Base-by-base conservation (phyloP, 2,888 invertebrate genomes). In the Busseola fusca region DNA sequence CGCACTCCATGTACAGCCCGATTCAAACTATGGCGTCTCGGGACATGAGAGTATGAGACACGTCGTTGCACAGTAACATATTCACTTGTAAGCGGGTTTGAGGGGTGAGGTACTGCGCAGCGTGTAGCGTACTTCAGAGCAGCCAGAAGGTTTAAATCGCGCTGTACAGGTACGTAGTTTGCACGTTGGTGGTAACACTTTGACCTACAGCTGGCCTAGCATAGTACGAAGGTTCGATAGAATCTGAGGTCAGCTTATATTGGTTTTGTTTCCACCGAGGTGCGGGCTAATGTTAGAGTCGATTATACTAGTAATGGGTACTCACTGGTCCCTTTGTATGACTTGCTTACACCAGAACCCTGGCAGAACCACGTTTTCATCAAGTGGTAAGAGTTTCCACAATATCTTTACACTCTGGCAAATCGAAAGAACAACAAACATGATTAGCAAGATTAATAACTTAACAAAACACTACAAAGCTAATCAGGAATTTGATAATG, bases 401-500 rank as follows among this genome's bases (percentile, higher is more conserved):
- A n/a, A 12, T n/a, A 12, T 25, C 7, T 27, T 45, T 21, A 27
- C 21, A 37, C n/a, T 42, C 2, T 5, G 18, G 30, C 9, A 56
- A 62, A 25, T 56, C 27, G 2, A 57, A 30, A 27, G 12, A 42
- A n/a, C 6, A 7, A n/a, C 7, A 56, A 54, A 40, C 14, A 58
- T 42, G 67, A 56, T 48, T 42, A 10, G 9, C 21, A 40, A 57
- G 57, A 40, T 42, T 1, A 66, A 3, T 34, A 74, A 74, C 21
- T 74, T 1, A 14, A 65, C 16, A 57, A 48, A 63, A 34, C 14
- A 30, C 45, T 30, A 75, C 34, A 59, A 54, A 76, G 45, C 52
- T 34, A 37, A 48, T n/a, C 42, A 42, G 21, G 25, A 56, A 56
- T 45, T 67, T 21, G 9, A 48, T 59, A 54, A 40, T 40, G 30